phyloP scores from a whole-genome alignment of 2,888 invertebrate species.

The Temnothorax rugatulus region DNA sequence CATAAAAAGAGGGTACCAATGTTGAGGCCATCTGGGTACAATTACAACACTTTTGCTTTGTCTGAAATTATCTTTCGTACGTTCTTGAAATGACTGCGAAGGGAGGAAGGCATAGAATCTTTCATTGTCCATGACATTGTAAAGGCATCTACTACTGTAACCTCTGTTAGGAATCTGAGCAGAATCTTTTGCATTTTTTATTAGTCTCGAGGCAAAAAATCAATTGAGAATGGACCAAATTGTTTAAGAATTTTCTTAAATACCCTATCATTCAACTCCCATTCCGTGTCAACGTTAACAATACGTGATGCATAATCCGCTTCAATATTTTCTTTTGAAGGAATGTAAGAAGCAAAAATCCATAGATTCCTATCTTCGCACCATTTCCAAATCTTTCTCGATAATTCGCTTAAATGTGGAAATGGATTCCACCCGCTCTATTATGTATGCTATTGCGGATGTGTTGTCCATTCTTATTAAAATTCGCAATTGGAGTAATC shows the following conservation, averaged over 20 bases:
- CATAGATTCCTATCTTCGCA: neutral
- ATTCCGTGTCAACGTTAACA: constrained; percentile 49
- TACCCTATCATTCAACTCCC: constrained; percentile 25
- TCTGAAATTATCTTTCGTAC: no score
- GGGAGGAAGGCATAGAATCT: no score
- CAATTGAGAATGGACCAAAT: constrained; percentile 8
- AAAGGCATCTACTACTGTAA: no score
- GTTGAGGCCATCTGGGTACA: no score
- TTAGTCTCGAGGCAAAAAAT: constrained; percentile 27
- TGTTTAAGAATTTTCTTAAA: constrained; percentile 16
- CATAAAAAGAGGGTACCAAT: no score
- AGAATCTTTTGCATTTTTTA: no score
- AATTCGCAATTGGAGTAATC: constrained; percentile 59
- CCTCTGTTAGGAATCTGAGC: no score
- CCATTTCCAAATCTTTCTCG: constrained; percentile 6
- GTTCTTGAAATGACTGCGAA: no score
- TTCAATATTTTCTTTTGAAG: constrained; percentile 27
- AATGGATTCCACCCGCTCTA: constrained; percentile 45
- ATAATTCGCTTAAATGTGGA: constrained; percentile 33
- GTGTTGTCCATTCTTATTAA: constrained; percentile 69
- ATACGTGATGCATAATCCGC: constrained; percentile 54
- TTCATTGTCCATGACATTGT: no score
- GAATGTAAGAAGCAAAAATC: neutral
- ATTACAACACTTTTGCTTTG: no score
- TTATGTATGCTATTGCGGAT: constrained; percentile 65